Conservation (phyloP, 2,113 vertebrate species). For the Hydrolagus affinis region DNA sequence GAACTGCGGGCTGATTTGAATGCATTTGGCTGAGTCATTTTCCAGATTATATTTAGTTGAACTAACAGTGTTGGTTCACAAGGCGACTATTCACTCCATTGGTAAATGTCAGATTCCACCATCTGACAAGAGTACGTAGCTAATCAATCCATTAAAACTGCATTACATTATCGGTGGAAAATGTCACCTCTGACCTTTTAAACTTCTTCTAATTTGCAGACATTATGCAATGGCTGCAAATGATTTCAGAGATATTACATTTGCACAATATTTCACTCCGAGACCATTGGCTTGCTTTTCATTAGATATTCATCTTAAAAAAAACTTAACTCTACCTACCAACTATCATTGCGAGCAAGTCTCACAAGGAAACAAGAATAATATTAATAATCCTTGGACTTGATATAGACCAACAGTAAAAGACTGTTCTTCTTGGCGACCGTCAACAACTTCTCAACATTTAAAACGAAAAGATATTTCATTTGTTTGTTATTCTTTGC, state of each 20-base stretch:
- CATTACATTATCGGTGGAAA: constrained; percentile 1
- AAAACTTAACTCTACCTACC: no score
- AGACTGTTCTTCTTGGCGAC: no score
- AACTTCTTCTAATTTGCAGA: background rate
- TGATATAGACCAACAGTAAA: no score
- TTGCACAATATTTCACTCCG: background rate
- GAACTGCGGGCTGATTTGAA: background rate
- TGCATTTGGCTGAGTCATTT: background rate
- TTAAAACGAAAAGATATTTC: no score
- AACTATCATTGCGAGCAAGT: background rate
- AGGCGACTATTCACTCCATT: background rate
- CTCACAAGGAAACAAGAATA: no score
- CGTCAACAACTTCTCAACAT: no score
- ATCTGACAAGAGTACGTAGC: no score
- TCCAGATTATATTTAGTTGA: constrained; percentile 17
- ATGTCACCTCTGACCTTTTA: background rate
- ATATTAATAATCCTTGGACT: background rate
- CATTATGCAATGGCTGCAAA: background rate
- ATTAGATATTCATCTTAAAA: background rate
- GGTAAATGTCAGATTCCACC: background rate
- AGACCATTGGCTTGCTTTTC: background rate
- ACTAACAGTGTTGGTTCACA: constrained; percentile 13
- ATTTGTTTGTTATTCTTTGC: no score
- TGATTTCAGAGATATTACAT: constrained; percentile 5
- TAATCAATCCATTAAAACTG: background rate